phyloP scores from a whole-genome alignment of 2,888 invertebrate genomes.

The Cheilosia urbana region DNA sequence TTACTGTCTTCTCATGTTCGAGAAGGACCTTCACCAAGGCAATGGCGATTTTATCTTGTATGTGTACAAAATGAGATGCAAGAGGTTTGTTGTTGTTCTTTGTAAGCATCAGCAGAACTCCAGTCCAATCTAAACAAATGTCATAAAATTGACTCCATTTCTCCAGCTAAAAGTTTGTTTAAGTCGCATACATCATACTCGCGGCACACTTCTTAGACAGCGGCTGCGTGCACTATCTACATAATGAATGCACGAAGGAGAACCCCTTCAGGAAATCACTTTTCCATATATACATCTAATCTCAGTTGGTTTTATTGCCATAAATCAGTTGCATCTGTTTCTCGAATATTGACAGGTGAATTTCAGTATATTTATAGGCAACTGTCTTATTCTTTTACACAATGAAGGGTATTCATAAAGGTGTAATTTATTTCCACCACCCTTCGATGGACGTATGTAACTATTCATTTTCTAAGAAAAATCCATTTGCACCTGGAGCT shows the following conservation, averaged over 20 bases:
- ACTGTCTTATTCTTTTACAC: not conserved
- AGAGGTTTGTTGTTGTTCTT: no score
- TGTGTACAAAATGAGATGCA: no score
- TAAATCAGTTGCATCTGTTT: not conserved
- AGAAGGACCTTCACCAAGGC: no score
- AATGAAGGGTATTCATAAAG: slow-evolving; percentile 9
- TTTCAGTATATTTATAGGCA: no score
- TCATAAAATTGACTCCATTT: not conserved
- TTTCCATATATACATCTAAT: no score
- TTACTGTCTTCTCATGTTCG: no score
- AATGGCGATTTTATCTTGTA: no score
- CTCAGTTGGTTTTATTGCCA: not conserved
- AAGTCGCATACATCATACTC: not conserved
- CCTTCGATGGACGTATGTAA: not conserved
- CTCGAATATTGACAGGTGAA: slow-evolving; percentile 4
- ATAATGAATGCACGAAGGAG: no score
- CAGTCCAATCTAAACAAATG: no score
- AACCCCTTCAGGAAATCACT: not conserved
- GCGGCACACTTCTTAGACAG: not conserved
- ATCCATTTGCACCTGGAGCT: slow-evolving; percentile 46
- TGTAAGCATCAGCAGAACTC: no score
- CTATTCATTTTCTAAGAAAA: slow-evolving; percentile 14
- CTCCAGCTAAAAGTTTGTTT: not conserved
- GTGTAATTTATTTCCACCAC: not conserved
- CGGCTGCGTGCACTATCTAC: no score